phyloP scores from a whole-genome alignment of 2,888 invertebrate genomes.

The Apocheima hispidaria region DNA sequence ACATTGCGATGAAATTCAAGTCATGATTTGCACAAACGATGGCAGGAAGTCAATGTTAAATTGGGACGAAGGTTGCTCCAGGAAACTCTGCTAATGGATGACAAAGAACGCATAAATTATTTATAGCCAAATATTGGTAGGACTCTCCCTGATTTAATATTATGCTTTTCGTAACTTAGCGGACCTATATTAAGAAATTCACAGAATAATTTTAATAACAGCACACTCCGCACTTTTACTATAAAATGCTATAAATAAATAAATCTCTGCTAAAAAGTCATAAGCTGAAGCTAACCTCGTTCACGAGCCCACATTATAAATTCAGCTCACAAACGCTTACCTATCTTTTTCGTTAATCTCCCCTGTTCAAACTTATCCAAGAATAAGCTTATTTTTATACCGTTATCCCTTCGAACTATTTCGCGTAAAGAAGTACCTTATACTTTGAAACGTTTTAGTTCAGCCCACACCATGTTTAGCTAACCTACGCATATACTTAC shows the following conservation, averaged over 20 bases:
- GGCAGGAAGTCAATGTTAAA: constrained; percentile 50
- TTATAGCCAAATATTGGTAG: constrained; percentile 46
- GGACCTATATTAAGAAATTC: background rate
- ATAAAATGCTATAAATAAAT: constrained; percentile 23
- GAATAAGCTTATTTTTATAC: constrained; percentile 18
- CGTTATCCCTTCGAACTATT: constrained; percentile 23
- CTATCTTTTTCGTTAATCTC: constrained; percentile 47
- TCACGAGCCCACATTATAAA: constrained; percentile 37
- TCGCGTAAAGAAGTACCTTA: background rate
- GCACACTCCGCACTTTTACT: background rate
- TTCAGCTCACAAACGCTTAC: constrained; percentile 45
- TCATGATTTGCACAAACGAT: constrained; percentile 44
- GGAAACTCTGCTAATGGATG: constrained; percentile 65
- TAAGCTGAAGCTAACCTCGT: constrained; percentile 29
- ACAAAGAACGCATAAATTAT: constrained; percentile 52
- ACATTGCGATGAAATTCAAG: constrained; percentile 36
- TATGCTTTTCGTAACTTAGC: constrained; percentile 36
- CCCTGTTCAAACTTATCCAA: constrained; percentile 42
- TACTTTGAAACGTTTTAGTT: constrained; percentile 3
- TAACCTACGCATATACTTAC: background rate
- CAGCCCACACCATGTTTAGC: background rate
- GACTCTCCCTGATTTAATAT: constrained; percentile 39
- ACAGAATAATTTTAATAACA: background rate
- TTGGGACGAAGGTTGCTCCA: constrained; percentile 49
- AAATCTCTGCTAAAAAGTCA: constrained; percentile 34